Base-by-base conservation (phyloP, 2,888 invertebrate genomes). In the Lathronympha strigana region DNA sequence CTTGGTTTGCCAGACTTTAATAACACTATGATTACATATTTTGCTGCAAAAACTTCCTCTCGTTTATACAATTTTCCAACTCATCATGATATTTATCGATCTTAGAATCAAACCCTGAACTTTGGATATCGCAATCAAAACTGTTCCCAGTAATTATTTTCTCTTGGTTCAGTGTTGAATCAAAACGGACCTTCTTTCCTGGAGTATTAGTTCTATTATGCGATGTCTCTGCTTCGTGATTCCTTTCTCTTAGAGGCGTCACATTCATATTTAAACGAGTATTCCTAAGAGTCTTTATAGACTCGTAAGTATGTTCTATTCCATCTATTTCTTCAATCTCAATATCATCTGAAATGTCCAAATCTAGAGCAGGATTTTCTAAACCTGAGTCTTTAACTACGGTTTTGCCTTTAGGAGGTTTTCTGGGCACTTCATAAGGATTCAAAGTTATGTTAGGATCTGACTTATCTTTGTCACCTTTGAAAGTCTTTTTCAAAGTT, bases 21-120 rank as follows among this genome's bases (percentile, higher is more conserved):
- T 19, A 17, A 43, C 9, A 11, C 13, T 19, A 17, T 4, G 4
- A 11, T 81, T 47, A 90, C 87, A 92, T 89, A 73, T 92, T 92
- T 69, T 92, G 92, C 61, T 89, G 85, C 64, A 92, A 78, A 69
- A 87, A 87, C 63, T 92, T 92, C 61, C 83, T 86, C 67, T 92
- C 92, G 73, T 92, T 92, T 0, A 92, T 92, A 74, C 92, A 92
- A 61, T 92, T 92, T 66, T 92, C 92, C 38, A 92, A 69, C 70
- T 92, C 92, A 75, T 92, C 92, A 68, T 92, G 92, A 70, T 89
- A 92, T 67, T 87, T 92, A 13, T 92, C 92, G 45, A 92, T 84
- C 71, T 92, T 88, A 0, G 81, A 77, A 72, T 92, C 91, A 55
- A 92, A 87, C 0, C 92, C 92, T 0, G 91, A 90, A 73, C 92